phyloP scores from a whole-genome alignment of 2,797 vertebrate species.

The Sarcophilus harrisii region DNA sequence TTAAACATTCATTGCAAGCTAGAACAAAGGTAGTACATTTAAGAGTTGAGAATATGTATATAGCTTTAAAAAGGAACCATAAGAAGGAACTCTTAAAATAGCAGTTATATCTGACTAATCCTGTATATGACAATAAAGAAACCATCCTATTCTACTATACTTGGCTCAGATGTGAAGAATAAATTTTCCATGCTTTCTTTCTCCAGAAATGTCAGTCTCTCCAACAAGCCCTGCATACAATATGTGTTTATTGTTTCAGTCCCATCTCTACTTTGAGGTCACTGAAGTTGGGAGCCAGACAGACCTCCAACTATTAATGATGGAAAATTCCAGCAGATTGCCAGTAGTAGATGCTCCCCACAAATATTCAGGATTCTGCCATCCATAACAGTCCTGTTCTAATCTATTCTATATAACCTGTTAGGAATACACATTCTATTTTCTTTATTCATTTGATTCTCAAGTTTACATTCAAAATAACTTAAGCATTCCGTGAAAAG shows the following conservation, averaged over 20 bases:
- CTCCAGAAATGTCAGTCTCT: conserved; percentile 30
- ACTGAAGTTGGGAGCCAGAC: conserved; percentile 19
- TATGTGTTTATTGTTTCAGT: conserved; percentile 45
- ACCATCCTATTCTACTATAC: not conserved
- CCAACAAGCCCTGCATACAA: not conserved
- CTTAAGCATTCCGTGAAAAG: conserved; percentile 36
- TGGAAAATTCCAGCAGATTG: conserved; percentile 56
- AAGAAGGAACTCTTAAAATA: conserved; percentile 37
- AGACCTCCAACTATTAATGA: conserved; percentile 53
- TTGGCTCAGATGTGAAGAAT: conserved; percentile 15
- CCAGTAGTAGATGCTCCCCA: conserved; percentile 55
- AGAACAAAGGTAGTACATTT: conserved; percentile 40
- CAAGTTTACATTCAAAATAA: conserved; percentile 44
- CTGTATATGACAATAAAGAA: not conserved
- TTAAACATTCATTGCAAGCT: conserved; percentile 58
- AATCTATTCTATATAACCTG: conserved; percentile 58
- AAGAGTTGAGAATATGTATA: conserved; percentile 16
- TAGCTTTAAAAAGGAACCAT: conserved; percentile 7
- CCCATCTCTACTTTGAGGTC: conserved; percentile 31
- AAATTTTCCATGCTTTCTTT: conserved; percentile 7
- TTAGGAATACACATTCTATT: conserved; percentile 47
- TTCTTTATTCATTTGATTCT: conserved; percentile 65
- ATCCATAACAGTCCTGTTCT: conserved; percentile 54
- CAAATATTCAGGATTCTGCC: conserved; percentile 59
- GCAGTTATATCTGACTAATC: conserved; percentile 14